Evolutionary conservation across 1,140 invertebrate species (phyloP), one percentile per base, ranked within the genome.

Genomic region (Formica selysi): DNA sequence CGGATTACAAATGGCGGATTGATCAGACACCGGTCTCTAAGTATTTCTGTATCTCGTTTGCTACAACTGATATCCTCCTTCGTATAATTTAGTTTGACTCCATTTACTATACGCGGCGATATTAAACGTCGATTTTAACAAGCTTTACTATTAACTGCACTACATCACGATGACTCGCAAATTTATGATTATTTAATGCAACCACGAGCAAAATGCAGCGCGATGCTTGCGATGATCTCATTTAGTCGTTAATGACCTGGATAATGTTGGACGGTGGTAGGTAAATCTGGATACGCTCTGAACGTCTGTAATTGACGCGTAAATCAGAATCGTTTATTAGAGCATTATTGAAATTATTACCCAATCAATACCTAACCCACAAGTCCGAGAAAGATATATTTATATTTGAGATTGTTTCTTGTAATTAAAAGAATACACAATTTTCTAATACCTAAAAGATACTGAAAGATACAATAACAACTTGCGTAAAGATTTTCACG

Each of bases 101-200:
- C 62, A 68, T 41, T 51, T 51, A 19, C 5, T 51, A 44, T 41
- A 36, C 32, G 22, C n/a, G 13, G 32, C 32, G 13, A 67, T 36
- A 41, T n/a, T 29, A 51, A 70, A 70, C 64, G 76, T 80, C 76
- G 64, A 70, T 80, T 80, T 80, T 80, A 80, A 80, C 76, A 80
- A 70, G 76, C 44, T 29, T 38, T 32, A 70, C 44, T 38, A 51
- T 59, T n/a, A 57, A 44, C 32, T 26, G n/a, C 76, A 16, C 38
- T 16, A 54, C 44, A 65, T 80, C 76, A 80, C 26, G 64, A 54
- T 80, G 64, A 70, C 76, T 80, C 44, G 64, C 64, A 44, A 38
- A 38, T 79, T 59, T 51, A 51, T 79, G 76, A 80, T 80, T 80
- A 80, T 80, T 80, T 80, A 68, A 80, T 80, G 62, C 64, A 57